phyloP scores from a whole-genome alignment of 2,113 vertebrate species.

The Ophthalmolycus amberensis region DNA sequence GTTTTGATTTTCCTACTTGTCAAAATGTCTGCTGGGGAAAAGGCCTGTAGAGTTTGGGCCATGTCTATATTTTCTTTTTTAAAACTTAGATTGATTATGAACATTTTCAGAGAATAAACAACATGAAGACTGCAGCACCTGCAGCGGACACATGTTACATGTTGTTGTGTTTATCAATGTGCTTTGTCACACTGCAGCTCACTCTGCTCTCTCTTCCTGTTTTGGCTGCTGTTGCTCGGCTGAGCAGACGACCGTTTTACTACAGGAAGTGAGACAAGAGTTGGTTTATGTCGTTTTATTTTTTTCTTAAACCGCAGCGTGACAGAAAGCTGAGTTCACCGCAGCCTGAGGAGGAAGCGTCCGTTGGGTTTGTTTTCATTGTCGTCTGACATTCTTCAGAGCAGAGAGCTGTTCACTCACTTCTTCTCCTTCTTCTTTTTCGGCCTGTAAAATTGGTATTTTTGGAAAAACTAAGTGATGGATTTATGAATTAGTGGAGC shows the following conservation, averaged over 20 bases:
- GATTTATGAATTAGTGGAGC: neutral
- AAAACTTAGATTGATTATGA: neutral
- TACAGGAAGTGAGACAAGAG: constrained; percentile 58
- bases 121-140: too few relatives aligned
- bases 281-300: neutral
- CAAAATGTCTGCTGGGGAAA: too few relatives aligned
- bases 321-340: constrained; percentile 43
- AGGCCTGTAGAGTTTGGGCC: too few relatives aligned
- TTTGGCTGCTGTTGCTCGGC: constrained; percentile 25
- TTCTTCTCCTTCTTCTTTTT: neutral
- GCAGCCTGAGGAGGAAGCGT: constrained; percentile 20
- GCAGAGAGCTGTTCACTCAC: neutral
- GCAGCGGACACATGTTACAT: neutral
- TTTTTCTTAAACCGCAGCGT: constrained; percentile 39
- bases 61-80: neutral
- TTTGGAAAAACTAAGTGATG: neutral
- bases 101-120: neutral
- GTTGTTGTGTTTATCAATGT: neutral
- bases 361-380: constrained; percentile 39
- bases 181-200: constrained; percentile 34
- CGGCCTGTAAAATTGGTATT: neutral
- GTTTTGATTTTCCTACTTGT: neutral
- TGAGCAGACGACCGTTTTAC: constrained; percentile 52
- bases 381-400: neutral
- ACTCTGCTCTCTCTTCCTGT: constrained; percentile 42